Conservation (phyloP, 2,113 vertebrate genomes). For the Lepidothrix coronata region DNA sequence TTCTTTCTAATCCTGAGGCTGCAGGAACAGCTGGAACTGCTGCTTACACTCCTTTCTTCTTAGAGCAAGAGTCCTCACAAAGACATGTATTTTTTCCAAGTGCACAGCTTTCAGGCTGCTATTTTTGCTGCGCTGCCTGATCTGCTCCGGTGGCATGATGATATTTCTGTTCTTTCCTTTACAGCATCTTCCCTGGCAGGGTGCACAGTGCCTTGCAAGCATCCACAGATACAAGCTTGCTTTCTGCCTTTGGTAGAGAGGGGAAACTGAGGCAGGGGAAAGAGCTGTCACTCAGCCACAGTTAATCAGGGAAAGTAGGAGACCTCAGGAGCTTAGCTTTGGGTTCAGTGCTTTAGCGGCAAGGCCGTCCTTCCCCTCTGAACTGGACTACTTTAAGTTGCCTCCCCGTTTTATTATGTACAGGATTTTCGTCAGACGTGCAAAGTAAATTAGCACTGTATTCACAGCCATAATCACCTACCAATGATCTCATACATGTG, state of each 20-base stretch:
- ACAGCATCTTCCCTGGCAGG: not conserved
- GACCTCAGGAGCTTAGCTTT: not conserved
- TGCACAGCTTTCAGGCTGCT: not conserved
- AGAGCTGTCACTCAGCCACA: not conserved
- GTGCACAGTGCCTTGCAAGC: not conserved
- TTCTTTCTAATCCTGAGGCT: not conserved
- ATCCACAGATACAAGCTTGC: not conserved
- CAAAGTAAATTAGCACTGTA: conserved; percentile 75
- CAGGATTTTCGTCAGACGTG: conserved; percentile 70
- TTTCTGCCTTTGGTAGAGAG: not conserved
- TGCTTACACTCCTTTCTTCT: not conserved
- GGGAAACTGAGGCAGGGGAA: conserved; percentile 16
- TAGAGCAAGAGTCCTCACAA: not conserved
- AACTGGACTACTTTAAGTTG: conserved; percentile 52
- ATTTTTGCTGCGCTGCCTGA: not conserved
- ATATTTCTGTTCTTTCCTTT: not conserved
- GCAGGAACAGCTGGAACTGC: conserved; percentile 24
- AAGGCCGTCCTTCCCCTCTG: conserved; percentile 5
- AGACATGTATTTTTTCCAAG: not conserved
- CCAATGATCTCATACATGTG: conserved; percentile 74
- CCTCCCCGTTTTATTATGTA: conserved; percentile 59
- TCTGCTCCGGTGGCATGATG: not conserved
- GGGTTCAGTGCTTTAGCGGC: not conserved
- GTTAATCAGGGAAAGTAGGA: not conserved
- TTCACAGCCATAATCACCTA: conserved; percentile 72